These are phyloP conservation scores for Zapus hudsonius DNA, from an alignment of 2,113 vertebrate genomes.

Conservation along the genomic window DNA sequence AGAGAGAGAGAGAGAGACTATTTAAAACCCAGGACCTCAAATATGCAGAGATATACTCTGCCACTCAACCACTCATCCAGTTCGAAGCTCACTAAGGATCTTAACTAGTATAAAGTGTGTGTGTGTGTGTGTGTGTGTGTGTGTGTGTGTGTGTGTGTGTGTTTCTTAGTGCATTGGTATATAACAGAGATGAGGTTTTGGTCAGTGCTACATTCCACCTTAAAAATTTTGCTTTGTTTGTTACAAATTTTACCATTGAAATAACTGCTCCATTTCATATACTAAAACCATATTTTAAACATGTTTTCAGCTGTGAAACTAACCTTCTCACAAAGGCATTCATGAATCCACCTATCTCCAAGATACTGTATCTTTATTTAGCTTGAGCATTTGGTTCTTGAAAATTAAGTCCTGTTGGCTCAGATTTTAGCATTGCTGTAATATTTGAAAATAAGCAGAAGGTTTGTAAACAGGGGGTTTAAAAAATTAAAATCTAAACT, in stretches of 20 bases:
- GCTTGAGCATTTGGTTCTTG: slow-evolving; percentile 46
- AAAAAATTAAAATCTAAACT: slow-evolving; percentile 49
- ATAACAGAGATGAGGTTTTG: background rate
- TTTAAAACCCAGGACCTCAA: background rate
- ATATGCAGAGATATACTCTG: background rate
- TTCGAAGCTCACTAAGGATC: background rate
- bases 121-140: background rate
- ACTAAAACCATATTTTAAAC: slow-evolving; percentile 11
- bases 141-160: background rate
- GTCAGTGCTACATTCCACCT: background rate
- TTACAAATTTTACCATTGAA: background rate
- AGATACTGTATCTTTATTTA: slow-evolving; percentile 49
- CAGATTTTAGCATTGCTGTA: slow-evolving; percentile 7
- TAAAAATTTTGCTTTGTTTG: slow-evolving; percentile 32
- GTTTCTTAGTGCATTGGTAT: background rate
- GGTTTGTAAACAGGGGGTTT: slow-evolving; percentile 66
- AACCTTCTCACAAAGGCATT: background rate
- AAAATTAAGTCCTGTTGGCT: slow-evolving; percentile 41
- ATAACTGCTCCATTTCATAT: background rate
- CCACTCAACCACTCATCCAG: background rate
- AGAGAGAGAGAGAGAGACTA: background rate
- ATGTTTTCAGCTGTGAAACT: background rate
- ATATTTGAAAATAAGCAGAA: slow-evolving; percentile 71
- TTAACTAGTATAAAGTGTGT: too few relatives aligned
- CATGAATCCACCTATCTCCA: background rate